Conservation (phyloP, 2,113 vertebrate species). For the Mormyrus iriodes region DNA sequence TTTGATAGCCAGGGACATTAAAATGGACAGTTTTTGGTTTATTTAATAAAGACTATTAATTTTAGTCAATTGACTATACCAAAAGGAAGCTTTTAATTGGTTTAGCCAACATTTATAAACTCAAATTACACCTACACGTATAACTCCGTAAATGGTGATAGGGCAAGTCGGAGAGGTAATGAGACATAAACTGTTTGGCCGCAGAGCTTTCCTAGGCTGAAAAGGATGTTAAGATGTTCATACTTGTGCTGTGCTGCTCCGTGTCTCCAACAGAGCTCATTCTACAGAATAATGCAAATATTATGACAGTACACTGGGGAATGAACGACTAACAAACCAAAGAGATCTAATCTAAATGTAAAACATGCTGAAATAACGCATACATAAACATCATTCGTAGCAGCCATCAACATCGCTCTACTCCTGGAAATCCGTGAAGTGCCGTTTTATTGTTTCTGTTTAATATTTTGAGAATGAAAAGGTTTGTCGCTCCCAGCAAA, state of each 20-base stretch:
- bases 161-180: background rate
- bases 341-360: background rate
- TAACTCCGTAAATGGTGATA: background rate
- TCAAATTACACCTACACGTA: background rate
- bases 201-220: background rate
- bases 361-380: background rate
- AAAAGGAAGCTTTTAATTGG: background rate
- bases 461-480: background rate
- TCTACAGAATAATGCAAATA: constrained; percentile 2
- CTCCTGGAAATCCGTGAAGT: background rate
- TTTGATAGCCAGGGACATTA: background rate
- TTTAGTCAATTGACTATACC: background rate
- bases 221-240: background rate
- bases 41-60: background rate
- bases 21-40: background rate
- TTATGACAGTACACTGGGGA: constrained; percentile 6
- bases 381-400: background rate
- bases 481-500: background rate
- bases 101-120: background rate
- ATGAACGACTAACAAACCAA: background rate
- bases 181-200: background rate
- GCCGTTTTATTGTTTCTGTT: background rate
- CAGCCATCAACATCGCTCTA: background rate
- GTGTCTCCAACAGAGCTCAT: background rate
- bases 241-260: background rate